phyloP scores from a whole-genome alignment of 2,797 vertebrate species.

The Ptychobarbus kaznakovi region DNA sequence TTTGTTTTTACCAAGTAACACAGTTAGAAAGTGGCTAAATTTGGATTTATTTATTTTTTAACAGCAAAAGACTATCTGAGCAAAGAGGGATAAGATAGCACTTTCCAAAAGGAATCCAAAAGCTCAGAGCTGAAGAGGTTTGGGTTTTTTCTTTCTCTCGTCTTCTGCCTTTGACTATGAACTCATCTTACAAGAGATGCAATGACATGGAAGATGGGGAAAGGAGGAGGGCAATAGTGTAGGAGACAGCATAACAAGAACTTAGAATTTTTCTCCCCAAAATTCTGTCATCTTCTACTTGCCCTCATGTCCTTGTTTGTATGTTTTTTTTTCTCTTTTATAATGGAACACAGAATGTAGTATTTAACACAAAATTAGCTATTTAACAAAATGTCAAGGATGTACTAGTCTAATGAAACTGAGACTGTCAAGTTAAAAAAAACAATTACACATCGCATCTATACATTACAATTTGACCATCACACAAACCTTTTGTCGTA shows the following conservation, averaged over 20 bases:
- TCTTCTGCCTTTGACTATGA: constrained; percentile 11
- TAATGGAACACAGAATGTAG: neutral
- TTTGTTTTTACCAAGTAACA: constrained; percentile 76
- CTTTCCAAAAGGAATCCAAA: constrained; percentile 36
- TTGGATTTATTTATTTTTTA: constrained; percentile 74
- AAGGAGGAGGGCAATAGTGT: constrained; percentile 7
- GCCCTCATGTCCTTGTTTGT: neutral
- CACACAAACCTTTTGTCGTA: neutral
- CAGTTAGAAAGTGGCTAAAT: constrained; percentile 76
- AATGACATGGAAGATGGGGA: neutral
- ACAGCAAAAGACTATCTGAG: constrained; percentile 65
- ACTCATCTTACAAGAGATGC: constrained; percentile 19
- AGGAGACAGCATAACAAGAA: constrained; percentile 17
- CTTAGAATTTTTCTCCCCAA: neutral
- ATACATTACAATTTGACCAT: neutral
- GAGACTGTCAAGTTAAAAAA: neutral
- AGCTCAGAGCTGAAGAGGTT: constrained; percentile 21
- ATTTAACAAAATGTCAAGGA: constrained; percentile 11
- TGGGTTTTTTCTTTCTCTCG: neutral
- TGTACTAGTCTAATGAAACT: constrained; percentile 1
- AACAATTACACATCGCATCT: neutral
- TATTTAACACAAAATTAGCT: constrained; percentile 4
- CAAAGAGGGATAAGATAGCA: constrained; percentile 10
- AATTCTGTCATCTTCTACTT: constrained; percentile 5
- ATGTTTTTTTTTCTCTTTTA: neutral